Evolutionary conservation across 2,888 invertebrate species (phyloP), one percentile per base, ranked within the genome.

Genomic region (Lepidochrysops patricia): DNA sequence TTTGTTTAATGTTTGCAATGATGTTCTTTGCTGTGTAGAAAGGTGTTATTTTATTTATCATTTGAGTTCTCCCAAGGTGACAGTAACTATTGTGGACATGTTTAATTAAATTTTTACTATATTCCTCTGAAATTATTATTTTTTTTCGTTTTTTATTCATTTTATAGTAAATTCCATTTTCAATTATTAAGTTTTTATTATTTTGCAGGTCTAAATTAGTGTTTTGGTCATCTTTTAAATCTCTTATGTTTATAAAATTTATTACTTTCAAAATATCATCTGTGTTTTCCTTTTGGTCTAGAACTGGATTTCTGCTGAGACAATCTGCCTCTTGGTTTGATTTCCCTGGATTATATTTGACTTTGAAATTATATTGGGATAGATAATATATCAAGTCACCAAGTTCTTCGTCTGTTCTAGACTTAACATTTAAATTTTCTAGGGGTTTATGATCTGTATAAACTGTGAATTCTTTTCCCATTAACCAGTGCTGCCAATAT

Each of bases 31-130:
- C 57, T 60, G 50, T 60, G 19, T 60, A 62, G 13, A 37, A 62
- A 12, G 49, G 57, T 26, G 13, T 60, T 13, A 59, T 59, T 58
- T 57, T 49, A 13, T 34, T 49, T 48, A 6, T 49, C 58, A 59
- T 72, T 61, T 70, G 68, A 56, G 54, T 49, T 19, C 50, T 60
- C 25, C 67, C 65, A 12, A 69, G 62, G 58, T 72, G 68, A 43
- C 68, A 66, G 1, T 58, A 58, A 9, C 23, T 35, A n/a, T 65
- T 7, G 61, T 69, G 69, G 56, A 67, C 48, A 37, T 64, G n/a
- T 63, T 64, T 60, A 25, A 70, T 64, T 13, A 70, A 6, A n/a
- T 23, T 63, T 57, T 60, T 66, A 58, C 69, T 68, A 48, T 66
- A 64, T 50, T 62, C 60, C 61, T 69, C 69, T 27, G 68, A 37